phyloP scores from a whole-genome alignment of 2,113 vertebrate genomes.

The Aphyosemion australe region DNA sequence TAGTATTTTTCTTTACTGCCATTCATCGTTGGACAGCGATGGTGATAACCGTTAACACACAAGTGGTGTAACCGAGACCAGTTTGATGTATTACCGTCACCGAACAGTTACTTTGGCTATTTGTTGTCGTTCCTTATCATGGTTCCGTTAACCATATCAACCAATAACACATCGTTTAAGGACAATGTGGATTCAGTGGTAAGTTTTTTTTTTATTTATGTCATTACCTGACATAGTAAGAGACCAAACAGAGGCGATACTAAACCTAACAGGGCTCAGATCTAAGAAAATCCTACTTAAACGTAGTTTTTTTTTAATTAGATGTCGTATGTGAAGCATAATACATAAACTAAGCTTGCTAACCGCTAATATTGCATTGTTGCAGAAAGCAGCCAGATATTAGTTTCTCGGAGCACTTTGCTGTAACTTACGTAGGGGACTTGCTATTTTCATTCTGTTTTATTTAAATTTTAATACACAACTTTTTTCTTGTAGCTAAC shows the following conservation, averaged over 20 bases:
- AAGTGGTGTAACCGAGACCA: constrained; percentile 37
- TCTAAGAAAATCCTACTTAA: no score
- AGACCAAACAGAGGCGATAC: neutral
- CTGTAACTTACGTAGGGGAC: no score
- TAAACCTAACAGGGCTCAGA: neutral
- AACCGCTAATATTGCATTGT: no score
- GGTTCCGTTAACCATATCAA: neutral
- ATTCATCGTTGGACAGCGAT: neutral
- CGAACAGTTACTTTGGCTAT: neutral
- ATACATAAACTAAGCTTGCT: no score
- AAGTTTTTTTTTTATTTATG: neutral
- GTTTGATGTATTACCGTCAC: neutral
- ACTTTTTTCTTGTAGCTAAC: neutral
- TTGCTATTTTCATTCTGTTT: neutral
- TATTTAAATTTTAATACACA: neutral
- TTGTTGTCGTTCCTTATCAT: neutral
- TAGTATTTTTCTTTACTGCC: neutral
- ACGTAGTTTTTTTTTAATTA: no score
- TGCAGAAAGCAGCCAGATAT: no score
- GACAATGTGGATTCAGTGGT: constrained; percentile 11
- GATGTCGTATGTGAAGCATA: no score
- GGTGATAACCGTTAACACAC: constrained; percentile 5
- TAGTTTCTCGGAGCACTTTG: no score
- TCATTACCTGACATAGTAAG: neutral
- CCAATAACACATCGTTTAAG: neutral